Percentiles rank a stretch among this genome's conserved stretches.
These are phyloP conservation scores for Periophthalmodon schlosseri DNA, from an alignment of 2,113 vertebrate genomes.

Conservation along the genomic window DNA sequence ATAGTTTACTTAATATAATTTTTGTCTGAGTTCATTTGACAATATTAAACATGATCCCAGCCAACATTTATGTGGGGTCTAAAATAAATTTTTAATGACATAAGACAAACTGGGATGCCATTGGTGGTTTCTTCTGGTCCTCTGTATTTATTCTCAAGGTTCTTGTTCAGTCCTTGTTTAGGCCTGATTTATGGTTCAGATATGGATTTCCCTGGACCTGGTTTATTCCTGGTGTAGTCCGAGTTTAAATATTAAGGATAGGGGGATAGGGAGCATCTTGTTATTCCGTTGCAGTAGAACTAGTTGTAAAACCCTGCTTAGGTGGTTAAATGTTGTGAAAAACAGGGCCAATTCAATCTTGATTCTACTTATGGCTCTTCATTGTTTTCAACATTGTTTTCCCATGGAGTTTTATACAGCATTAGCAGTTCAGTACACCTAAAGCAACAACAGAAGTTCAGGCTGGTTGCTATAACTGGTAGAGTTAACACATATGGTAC, in stretches of 20 bases:
- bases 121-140: neutral
- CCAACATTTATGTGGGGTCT: conserved; percentile 37
- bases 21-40: conserved; percentile 43
- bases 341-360: neutral
- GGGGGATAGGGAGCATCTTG: neutral
- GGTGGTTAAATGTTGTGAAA: neutral
- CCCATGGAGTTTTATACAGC: neutral
- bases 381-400: neutral
- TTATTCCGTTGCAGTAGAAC: neutral
- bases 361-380: neutral
- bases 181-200: neutral
- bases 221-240: neutral
- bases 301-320: neutral
- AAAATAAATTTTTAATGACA: conserved; percentile 39
- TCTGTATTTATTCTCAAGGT: neutral
- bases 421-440: conserved; percentile 24
- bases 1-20: conserved; percentile 32
- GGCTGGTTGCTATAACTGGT: conserved; percentile 28
- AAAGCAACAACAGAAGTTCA: conserved; percentile 3
- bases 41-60: conserved; percentile 46
- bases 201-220: neutral
- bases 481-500: conserved; percentile 34
- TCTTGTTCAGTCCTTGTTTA: neutral
- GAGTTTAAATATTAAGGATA: neutral
- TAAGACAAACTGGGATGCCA: neutral